Evolutionary conservation across 2,797 vertebrate species (phyloP).

Genomic region (Leucoraja ocellata): DNA sequence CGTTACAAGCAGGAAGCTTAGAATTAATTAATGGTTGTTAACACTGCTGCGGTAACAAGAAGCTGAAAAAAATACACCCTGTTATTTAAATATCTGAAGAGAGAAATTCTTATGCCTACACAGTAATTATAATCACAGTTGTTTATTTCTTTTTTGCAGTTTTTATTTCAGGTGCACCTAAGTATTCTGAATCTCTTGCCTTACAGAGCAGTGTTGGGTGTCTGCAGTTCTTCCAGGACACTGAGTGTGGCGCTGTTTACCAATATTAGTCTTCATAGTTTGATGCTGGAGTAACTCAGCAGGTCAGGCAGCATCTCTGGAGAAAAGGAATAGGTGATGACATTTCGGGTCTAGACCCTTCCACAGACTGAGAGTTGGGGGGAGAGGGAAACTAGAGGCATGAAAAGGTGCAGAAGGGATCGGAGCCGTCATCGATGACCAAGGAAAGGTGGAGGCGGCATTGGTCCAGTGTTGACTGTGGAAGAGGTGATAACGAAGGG

Average conservation of each 20-base stretch:
- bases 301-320: too few relatives aligned
- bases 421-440: too few relatives aligned
- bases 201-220: neutral
- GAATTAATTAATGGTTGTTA: slow-evolving; percentile 31
- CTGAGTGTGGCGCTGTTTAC: neutral
- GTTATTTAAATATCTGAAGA: slow-evolving; percentile 12
- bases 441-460: too few relatives aligned
- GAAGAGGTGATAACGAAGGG: too few relatives aligned
- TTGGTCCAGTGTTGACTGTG: too few relatives aligned
- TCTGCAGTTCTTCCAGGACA: neutral
- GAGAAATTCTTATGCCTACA: neutral
- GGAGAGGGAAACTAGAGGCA: too few relatives aligned
- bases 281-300: too few relatives aligned
- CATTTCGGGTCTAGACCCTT: too few relatives aligned
- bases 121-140: slow-evolving; percentile 3
- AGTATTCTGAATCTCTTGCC: neutral
- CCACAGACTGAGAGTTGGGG: too few relatives aligned
- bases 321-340: too few relatives aligned
- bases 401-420: too few relatives aligned
- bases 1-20: neutral
- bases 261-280: neutral
- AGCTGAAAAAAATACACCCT: neutral
- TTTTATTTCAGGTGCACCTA: slow-evolving; percentile 16
- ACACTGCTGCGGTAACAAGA: neutral
- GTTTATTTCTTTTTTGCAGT: neutral